A percentile compares a stretch with the other conserved stretches of the same genome.
Evolutionary conservation across 2,888 invertebrate genomes (phyloP).

Genomic region (Platycheirus rosarum): DNA sequence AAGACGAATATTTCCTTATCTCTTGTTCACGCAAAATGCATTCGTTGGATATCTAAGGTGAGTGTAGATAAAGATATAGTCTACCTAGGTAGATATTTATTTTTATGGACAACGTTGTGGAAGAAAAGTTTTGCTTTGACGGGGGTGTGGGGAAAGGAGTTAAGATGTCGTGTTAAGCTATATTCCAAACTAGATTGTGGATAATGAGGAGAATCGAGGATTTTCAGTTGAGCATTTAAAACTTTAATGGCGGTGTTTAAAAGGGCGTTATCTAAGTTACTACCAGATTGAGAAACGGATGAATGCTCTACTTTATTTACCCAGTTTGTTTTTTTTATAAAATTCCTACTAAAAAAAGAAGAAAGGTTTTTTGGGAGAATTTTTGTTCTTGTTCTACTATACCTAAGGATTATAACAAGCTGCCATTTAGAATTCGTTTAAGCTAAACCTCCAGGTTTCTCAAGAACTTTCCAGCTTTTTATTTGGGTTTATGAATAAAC

Average conservation of each 20-base stretch:
- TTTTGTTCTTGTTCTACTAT: constrained; percentile 19
- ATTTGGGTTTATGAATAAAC: too few relatives aligned
- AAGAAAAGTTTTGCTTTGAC: constrained; percentile 8
- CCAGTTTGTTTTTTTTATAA: neutral
- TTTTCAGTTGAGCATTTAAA: constrained; percentile 50
- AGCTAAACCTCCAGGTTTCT: too few relatives aligned
- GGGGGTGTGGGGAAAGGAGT: constrained; percentile 14
- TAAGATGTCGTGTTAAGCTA: neutral
- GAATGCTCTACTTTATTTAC: constrained; percentile 41
- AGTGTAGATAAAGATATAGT: neutral
- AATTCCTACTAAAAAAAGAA: too few relatives aligned
- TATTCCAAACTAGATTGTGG: neutral
- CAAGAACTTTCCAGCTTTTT: too few relatives aligned
- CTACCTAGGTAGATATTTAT: neutral
- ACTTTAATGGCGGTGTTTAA: constrained; percentile 64
- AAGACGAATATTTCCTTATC: constrained; percentile 68
- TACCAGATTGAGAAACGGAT: constrained; percentile 50
- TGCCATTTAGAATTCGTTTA: too few relatives aligned
- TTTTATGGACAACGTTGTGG: constrained; percentile 48
- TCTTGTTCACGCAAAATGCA: constrained; percentile 70
- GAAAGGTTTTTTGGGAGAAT: neutral
- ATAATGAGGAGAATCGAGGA: constrained; percentile 32
- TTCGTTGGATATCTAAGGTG: constrained; percentile 50
- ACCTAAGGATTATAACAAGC: too few relatives aligned
- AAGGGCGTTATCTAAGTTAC: constrained; percentile 68